Conservation (phyloP, 2,888 invertebrate species). For the Cosmopolites sordidus region DNA sequence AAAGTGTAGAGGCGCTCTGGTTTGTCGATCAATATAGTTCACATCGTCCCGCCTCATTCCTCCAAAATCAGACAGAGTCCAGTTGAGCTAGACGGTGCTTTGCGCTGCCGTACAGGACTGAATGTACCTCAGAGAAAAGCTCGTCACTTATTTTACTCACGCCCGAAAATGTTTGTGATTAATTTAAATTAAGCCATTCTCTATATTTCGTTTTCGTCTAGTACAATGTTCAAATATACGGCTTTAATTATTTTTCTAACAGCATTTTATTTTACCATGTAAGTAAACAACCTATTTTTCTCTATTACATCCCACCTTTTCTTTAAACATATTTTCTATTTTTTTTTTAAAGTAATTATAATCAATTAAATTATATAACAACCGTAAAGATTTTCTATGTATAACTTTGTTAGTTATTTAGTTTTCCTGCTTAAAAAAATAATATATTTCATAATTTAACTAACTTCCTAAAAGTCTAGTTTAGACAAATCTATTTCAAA, state of each 20-base stretch:
- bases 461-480: too few relatives aligned
- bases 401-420: too few relatives aligned
- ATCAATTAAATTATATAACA: too few relatives aligned
- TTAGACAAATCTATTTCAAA: too few relatives aligned
- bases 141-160: slow-evolving; percentile 9
- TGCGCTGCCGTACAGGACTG: slow-evolving; percentile 11
- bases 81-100: slow-evolving; percentile 22
- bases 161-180: slow-evolving; percentile 19
- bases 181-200: slow-evolving; percentile 11
- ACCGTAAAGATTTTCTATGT: too few relatives aligned
- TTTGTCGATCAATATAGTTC: slow-evolving; percentile 21
- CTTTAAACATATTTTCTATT: not conserved
- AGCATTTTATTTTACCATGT: slow-evolving; percentile 17
- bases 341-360: too few relatives aligned
- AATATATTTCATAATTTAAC: too few relatives aligned
- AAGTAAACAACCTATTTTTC: slow-evolving; percentile 16
- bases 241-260: slow-evolving; percentile 18
- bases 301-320: not conserved
- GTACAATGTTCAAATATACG: slow-evolving; percentile 17
- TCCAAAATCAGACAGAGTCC: slow-evolving; percentile 18
- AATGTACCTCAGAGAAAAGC: slow-evolving; percentile 14
- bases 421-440: too few relatives aligned
- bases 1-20: slow-evolving; percentile 18
- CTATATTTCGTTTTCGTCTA: slow-evolving; percentile 8
- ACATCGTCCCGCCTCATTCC: slow-evolving; percentile 21